Percentiles rank a stretch among this genome's conserved stretches.
These are phyloP conservation scores for Sylvicola fuscatus DNA, from an alignment of 2,888 invertebrate species.

Conservation along the genomic window DNA sequence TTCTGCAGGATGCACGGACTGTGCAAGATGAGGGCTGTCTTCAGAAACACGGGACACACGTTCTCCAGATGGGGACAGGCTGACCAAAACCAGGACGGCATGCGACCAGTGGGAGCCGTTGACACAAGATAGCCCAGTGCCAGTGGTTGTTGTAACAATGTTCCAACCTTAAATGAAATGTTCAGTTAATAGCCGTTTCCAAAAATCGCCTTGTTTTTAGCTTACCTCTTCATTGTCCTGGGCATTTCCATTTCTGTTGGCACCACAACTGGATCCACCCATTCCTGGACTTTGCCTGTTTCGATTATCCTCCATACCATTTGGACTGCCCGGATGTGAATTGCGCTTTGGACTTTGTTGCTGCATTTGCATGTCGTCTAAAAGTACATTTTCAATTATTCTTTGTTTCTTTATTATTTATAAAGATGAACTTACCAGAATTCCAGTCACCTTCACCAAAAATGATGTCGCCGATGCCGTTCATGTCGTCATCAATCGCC, in stretches of 20 bases:
- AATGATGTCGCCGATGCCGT: constrained; percentile 4
- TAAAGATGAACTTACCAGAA: not conserved
- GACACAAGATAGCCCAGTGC: constrained; percentile 95
- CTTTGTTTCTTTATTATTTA: not conserved
- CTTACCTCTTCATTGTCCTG: constrained; percentile 23
- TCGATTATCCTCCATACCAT: constrained; percentile 24
- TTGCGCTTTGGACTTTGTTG: constrained; percentile 33
- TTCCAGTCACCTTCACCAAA: not conserved
- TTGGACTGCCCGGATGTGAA: constrained; percentile 33
- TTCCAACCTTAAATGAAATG: constrained; percentile 44
- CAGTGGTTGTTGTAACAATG: constrained; percentile 89
- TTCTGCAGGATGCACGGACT: constrained; percentile 71
- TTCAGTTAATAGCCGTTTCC: too few species aligned
- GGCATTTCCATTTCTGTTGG: constrained; percentile 17
- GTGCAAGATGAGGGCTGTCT: constrained; percentile 91
- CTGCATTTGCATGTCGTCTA: constrained; percentile 20
- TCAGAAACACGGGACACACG: constrained; percentile 82
- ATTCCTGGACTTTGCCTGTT: constrained; percentile 27
- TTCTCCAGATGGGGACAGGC: constrained; percentile 84
- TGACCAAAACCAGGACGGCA: constrained; percentile 98
- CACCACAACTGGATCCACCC: constrained; percentile 27
- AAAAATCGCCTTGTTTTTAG: not conserved
- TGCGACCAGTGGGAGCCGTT: constrained; percentile 79
- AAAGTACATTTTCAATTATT: too few species aligned
- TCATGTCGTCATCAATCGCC: constrained; percentile 6